Evolutionary conservation across 2,888 invertebrate species (phyloP), one percentile per base, ranked within the genome.

Genomic region (Philhelius pedissequus): DNA sequence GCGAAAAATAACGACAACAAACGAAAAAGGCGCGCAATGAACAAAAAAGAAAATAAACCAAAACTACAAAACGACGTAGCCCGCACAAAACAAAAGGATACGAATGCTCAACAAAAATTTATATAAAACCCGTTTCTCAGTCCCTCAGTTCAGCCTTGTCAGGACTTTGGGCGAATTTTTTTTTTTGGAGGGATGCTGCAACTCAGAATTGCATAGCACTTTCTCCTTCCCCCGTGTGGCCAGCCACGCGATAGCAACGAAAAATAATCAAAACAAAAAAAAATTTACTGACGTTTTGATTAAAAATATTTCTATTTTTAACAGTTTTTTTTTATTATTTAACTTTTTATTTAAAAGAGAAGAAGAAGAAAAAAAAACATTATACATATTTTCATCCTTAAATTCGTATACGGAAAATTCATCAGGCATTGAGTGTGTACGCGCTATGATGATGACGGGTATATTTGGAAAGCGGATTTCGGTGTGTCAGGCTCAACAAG

Each of bases 301-400:
- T 84, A 84, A 84, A 84, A 84, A 84, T 84, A 84, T 84, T 80
- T 84, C 84, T 84, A 84, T 84, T 84, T 84, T 84, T 84, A 76
- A 76, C 68, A 56, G 62, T 69, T 54, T 68, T 48, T 66, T 62
- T 66, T 52, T 45, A 45, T 71, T 82, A 48, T 38, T 80, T 62
- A n/a, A 50, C 27, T 13, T 48, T 60, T 81, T 70, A 11, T 71
- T 50, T 71, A 30, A 43, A 43, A 54, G 11, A 30, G 35, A 43
- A 54, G 11, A 35, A 60, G n/a, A 52, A 27, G n/a, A n/a, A 4
- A 25, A 22, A 58, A 15, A 62, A 5, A 75, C 7, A 48, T 11
- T 69, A 48, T 48, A 48, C 71, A 48, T 66, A 50, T 68, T 70
- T 82, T 52, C 69, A 66, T 66, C 80, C 75, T 80, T 76, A 80